Conservation (phyloP, 2,113 vertebrate genomes). For the Pao palembangensis region DNA sequence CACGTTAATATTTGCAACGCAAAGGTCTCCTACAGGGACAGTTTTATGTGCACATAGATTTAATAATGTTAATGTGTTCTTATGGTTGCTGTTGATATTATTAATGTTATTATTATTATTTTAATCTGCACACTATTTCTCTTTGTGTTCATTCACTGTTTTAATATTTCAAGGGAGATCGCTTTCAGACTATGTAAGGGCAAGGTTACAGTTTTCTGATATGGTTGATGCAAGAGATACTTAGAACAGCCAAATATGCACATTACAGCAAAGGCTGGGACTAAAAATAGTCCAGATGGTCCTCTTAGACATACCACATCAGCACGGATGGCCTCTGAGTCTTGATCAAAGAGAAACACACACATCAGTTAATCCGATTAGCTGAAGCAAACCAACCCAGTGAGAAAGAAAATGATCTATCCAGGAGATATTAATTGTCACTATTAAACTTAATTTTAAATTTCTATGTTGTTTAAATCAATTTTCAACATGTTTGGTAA, state of each 20-base stretch:
- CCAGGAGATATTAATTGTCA: conserved; percentile 32
- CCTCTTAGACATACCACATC: conserved; percentile 23
- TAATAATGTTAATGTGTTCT: no score
- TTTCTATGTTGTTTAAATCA: conserved; percentile 2
- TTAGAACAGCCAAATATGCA: conserved; percentile 16
- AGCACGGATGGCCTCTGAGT: conserved; percentile 14
- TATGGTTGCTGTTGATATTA: no score
- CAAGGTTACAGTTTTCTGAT: no score
- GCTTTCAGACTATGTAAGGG: no score
- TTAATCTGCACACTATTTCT: no score
- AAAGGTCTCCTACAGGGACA: no score
- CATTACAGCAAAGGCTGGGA: conserved; percentile 15
- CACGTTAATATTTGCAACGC: no score
- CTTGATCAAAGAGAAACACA: conserved; percentile 58
- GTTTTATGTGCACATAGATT: no score
- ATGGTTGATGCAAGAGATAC: no score
- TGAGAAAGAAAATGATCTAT: conserved; percentile 37
- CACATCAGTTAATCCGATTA: conserved; percentile 54
- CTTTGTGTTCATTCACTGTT: no score
- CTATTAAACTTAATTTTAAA: conserved; percentile 15
- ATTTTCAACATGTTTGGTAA: not conserved
- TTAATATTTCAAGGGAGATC: no score
- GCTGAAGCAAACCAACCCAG: conserved; percentile 10
- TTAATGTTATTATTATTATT: no score
- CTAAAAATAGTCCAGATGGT: not conserved